Conservation (phyloP, 1,140 invertebrate genomes). For the Leptopilina boulardi region DNA sequence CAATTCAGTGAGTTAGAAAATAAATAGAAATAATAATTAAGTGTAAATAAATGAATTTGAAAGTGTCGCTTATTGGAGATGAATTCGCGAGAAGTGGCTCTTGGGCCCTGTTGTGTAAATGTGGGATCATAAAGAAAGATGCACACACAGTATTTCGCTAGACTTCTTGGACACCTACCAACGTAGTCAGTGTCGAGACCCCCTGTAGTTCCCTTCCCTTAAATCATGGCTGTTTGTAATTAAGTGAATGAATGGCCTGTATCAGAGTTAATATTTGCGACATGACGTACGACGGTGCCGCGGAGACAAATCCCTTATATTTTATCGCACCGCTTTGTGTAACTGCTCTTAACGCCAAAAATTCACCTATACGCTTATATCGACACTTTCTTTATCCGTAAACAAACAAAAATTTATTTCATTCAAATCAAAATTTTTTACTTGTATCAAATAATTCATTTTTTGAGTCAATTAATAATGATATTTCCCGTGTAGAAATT, state of each 20-base stretch:
- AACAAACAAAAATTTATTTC: no score
- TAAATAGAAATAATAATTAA: neutral
- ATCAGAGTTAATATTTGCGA: constrained; percentile 77
- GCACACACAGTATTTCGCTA: constrained; percentile 60
- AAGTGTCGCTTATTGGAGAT: constrained; percentile 47
- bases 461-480: no score
- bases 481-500: no score
- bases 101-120: constrained; percentile 70
- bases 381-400: constrained; percentile 19
- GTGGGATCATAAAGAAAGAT: constrained; percentile 72
- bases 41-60: neutral
- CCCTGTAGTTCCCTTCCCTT: constrained; percentile 71
- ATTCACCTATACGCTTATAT: neutral
- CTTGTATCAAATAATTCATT: no score
- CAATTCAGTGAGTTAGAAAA: no score
- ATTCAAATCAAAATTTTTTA: no score
- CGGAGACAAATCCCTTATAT: constrained; percentile 76
- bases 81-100: constrained; percentile 65
- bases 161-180: constrained; percentile 69
- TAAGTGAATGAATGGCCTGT: constrained; percentile 77
- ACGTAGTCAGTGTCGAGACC: constrained; percentile 65
- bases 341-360: constrained; percentile 32
- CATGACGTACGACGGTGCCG: constrained; percentile 74
- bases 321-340: constrained; percentile 68
- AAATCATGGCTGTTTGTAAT: constrained; percentile 77